phyloP scores from a whole-genome alignment of 2,888 invertebrate genomes.

The Synanthedon formicaeformis region DNA sequence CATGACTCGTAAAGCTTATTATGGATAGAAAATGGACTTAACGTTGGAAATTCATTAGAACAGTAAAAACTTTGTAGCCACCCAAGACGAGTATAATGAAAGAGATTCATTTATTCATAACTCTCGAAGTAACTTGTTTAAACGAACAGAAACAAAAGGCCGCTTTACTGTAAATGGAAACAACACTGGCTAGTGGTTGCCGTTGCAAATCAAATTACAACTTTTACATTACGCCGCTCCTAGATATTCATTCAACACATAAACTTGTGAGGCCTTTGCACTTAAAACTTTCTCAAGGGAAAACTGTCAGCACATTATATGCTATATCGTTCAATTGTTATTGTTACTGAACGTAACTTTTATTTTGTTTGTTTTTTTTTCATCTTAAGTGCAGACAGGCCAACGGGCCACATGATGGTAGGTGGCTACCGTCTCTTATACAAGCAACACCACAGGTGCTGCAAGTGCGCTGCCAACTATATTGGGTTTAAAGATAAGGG shows the following conservation, averaged over 20 bases:
- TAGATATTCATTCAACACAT: conserved; percentile 49
- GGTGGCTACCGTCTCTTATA: no score
- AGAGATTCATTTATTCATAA: conserved; percentile 33
- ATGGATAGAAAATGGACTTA: neutral
- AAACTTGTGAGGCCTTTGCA: conserved; percentile 54
- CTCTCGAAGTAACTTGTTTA: conserved; percentile 30
- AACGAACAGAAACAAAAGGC: conserved; percentile 30
- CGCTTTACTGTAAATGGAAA: conserved; percentile 32
- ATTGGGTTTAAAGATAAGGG: no score
- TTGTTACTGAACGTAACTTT: conserved; percentile 52
- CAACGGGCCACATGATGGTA: no score
- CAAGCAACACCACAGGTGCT: no score
- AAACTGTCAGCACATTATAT: conserved; percentile 46
- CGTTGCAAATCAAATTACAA: conserved; percentile 55
- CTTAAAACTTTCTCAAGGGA: conserved; percentile 47
- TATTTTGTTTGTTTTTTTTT: conserved; percentile 5
- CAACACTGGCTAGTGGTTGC: conserved; percentile 37
- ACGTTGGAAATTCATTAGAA: neutral
- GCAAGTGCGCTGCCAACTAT: no score
- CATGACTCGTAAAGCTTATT: neutral
- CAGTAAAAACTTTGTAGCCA: neutral
- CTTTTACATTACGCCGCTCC: conserved; percentile 47
- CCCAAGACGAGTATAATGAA: conserved; percentile 17
- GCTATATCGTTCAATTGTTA: conserved; percentile 44
- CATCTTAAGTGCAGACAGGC: no score